Evolutionary conservation across 30 jellyfish, hydroid and myxozoan species (phyloP).

Genomic region (Pseudorhiza aurosa): DNA sequence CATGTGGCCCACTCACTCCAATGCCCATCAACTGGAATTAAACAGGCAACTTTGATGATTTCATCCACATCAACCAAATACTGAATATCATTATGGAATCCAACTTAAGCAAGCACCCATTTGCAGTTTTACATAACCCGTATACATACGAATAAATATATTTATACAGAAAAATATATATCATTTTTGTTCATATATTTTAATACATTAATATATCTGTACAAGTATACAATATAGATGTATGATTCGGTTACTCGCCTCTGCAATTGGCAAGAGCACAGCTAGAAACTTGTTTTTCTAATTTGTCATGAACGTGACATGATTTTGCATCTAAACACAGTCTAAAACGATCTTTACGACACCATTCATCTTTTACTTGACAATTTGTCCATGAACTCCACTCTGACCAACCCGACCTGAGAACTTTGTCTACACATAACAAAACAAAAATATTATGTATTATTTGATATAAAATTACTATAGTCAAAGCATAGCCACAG

Average conservation of each 20-base stretch:
- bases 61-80: no score
- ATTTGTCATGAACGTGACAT: neutral
- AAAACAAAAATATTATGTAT: no score
- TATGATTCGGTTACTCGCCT: conserved; percentile 1
- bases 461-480: no score
- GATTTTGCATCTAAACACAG: conserved; percentile 34
- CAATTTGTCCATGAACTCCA: conserved; percentile 72
- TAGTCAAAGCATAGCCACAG: no score
- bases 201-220: no score
- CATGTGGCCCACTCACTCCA: conserved; percentile 56
- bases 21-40: conserved; percentile 54
- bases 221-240: neutral
- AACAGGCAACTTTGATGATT: neutral
- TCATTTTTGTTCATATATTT: no score
- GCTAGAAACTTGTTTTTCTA: conserved; percentile 30
- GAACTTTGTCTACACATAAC: conserved; percentile 16
- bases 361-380: conserved; percentile 36
- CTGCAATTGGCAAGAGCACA: conserved; percentile 44
- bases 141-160: no score
- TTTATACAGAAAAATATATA: no score
- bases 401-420: conserved; percentile 50
- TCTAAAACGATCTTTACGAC: conserved; percentile 37
- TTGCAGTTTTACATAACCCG: no score
- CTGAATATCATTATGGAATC: no score
- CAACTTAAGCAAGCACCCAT: no score